These are phyloP conservation scores for Phymanthus crucifer DNA, from an alignment of 92 coral and sea anemone species.

Conservation along the genomic window DNA sequence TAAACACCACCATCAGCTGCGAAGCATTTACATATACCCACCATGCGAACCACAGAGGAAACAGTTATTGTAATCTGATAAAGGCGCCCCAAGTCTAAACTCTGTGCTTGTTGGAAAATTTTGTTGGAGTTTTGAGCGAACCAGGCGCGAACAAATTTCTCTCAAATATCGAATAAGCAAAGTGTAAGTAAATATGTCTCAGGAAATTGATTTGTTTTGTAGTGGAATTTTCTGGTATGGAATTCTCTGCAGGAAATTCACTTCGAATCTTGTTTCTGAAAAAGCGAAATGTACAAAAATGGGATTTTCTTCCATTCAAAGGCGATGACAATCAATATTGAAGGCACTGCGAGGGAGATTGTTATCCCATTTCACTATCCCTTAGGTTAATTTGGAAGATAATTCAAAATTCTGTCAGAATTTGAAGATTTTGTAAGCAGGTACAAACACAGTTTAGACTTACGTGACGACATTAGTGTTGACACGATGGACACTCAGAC, in stretches of 20 bases:
- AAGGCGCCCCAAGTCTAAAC: neutral
- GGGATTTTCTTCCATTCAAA: neutral
- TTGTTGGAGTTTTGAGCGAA: neutral
- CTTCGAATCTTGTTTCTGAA: neutral
- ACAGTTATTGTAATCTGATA: slow-evolving; percentile 27
- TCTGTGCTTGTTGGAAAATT: slow-evolving; percentile 32
- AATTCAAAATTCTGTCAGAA: neutral
- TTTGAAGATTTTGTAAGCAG: neutral
- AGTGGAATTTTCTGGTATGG: neutral
- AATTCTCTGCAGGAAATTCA: neutral
- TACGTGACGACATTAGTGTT: slow-evolving; percentile 25
- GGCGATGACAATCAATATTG: neutral
- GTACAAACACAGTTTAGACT: slow-evolving; percentile 26
- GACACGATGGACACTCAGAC: slow-evolving; percentile 3
- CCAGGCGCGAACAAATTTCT: neutral
- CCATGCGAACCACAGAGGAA: slow-evolving; percentile 83
- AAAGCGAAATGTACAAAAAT: slow-evolving; percentile 5
- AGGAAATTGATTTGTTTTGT: neutral
- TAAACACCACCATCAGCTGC: neutral
- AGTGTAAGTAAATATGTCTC: neutral
- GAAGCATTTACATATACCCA: slow-evolving; percentile 32
- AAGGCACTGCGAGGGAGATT: neutral
- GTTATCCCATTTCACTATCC: neutral
- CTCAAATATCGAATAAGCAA: neutral
- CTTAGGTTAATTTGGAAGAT: neutral